A percentile compares a stretch with the other conserved stretches of the same genome.
These are phyloP conservation scores for Pollenia labialis DNA, from an alignment of 2,888 invertebrate genomes.

Conservation along the genomic window DNA sequence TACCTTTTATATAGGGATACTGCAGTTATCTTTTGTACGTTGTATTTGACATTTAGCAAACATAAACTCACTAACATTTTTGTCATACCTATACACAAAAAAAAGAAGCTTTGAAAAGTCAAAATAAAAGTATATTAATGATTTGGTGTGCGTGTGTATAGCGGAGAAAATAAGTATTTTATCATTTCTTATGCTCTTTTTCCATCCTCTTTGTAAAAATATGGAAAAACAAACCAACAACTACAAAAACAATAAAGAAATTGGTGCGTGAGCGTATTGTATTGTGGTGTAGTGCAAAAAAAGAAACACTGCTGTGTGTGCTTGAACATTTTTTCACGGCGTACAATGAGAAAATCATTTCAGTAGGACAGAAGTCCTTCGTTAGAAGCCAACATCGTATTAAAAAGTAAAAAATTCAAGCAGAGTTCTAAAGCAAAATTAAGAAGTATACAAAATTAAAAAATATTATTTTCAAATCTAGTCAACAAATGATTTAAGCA, in stretches of 20 bases:
- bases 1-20: background rate
- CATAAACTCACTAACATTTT: background rate
- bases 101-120: constrained; percentile 39
- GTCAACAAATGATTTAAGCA: background rate
- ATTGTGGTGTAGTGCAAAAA: constrained; percentile 51
- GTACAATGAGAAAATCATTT: constrained; percentile 74
- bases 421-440: constrained; percentile 35
- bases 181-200: constrained; percentile 3
- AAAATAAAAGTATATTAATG: constrained; percentile 5
- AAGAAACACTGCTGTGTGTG: constrained; percentile 49
- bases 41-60: constrained; percentile 64
- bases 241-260: constrained; percentile 27
- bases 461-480: constrained; percentile 22
- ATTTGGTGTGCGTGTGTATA: background rate
- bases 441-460: constrained; percentile 31
- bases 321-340: constrained; percentile 69
- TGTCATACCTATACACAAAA: constrained; percentile 56
- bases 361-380: constrained; percentile 84
- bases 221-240: constrained; percentile 11
- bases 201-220: constrained; percentile 13
- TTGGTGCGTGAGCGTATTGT: constrained; percentile 65
- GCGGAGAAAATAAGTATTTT: constrained; percentile 1
- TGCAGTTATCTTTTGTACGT: constrained; percentile 29
- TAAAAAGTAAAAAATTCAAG: constrained; percentile 44
- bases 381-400: constrained; percentile 82